Conservation (phyloP, 2,888 invertebrate genomes). For the Iphiclides podalirius region DNA sequence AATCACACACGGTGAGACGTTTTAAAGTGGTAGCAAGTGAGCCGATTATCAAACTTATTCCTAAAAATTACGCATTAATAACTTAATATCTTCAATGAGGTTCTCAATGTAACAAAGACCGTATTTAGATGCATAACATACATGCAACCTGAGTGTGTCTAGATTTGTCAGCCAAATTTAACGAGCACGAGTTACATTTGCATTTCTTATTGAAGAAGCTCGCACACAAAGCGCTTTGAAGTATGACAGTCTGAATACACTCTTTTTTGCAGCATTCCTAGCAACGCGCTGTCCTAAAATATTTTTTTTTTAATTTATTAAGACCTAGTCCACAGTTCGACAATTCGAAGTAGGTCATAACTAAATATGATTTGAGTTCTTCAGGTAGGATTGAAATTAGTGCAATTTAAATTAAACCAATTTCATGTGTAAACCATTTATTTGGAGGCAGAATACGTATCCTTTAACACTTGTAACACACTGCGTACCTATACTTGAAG, state of each 20-base stretch:
- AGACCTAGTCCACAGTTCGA: too few relatives aligned
- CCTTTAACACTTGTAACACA: slow-evolving; percentile 47
- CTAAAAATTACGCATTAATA: too few relatives aligned
- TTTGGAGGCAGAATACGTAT: slow-evolving; percentile 65
- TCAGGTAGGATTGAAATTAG: too few relatives aligned
- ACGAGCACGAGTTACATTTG: slow-evolving; percentile 4
- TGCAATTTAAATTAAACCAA: slow-evolving; percentile 32
- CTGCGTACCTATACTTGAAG: slow-evolving; percentile 45
- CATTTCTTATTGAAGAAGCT: slow-evolving; percentile 14
- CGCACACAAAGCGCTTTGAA: slow-evolving; percentile 17
- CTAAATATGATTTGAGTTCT: too few relatives aligned
- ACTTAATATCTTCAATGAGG: too few relatives aligned
- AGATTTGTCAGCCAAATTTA: slow-evolving; percentile 3
- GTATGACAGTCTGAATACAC: slow-evolving; percentile 13
- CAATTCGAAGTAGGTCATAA: too few relatives aligned
- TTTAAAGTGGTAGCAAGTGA: too few relatives aligned
- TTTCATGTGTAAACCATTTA: slow-evolving; percentile 57
- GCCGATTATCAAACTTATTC: too few relatives aligned
- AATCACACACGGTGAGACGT: too few relatives aligned
- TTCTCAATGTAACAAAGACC: too few relatives aligned
- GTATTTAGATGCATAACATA: background rate
- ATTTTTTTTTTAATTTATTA: too few relatives aligned
- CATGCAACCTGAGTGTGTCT: background rate
- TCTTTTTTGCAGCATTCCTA: slow-evolving; percentile 1
- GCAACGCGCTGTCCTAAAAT: slow-evolving; percentile 4